A percentile compares a stretch with the other conserved stretches of the same genome.
Evolutionary conservation across 1,140 invertebrate genomes (phyloP).

Genomic region (Bombus soroeensis): DNA sequence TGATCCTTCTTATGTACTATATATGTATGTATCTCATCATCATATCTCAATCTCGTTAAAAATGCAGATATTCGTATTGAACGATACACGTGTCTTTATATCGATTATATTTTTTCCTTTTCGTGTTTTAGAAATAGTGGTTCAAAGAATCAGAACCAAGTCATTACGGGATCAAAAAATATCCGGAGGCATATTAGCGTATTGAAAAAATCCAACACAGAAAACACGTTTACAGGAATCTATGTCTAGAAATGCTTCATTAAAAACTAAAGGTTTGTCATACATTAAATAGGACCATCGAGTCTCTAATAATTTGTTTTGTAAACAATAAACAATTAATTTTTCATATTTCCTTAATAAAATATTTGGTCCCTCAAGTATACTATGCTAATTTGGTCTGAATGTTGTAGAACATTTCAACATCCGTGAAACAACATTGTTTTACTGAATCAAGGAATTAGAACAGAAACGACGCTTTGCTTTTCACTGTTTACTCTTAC

Average conservation of each 20-base stretch:
- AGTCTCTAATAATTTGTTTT: background rate
- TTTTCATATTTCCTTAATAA: background rate
- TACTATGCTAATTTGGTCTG: background rate
- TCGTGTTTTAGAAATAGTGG: too few relatives aligned
- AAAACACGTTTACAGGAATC: background rate
- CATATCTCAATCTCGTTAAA: too few relatives aligned
- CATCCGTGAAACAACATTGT: background rate
- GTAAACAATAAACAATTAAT: background rate
- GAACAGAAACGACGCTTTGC: background rate
- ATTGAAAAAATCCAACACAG: too few relatives aligned
- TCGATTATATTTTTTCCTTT: too few relatives aligned
- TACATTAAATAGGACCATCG: background rate
- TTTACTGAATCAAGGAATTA: background rate
- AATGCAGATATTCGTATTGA: background rate
- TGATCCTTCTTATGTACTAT: background rate
- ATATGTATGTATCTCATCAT: background rate
- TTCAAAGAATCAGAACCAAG: too few relatives aligned
- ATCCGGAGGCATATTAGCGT: too few relatives aligned
- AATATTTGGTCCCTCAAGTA: background rate
- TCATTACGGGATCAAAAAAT: too few relatives aligned
- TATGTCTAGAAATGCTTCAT: background rate
- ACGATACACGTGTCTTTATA: background rate
- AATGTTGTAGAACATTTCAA: too few relatives aligned
- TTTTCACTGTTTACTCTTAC: too few relatives aligned
- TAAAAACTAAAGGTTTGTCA: background rate